These are phyloP conservation scores for Chiloscyllium plagiosum DNA, from an alignment of 2,113 vertebrate genomes.

Conservation along the genomic window DNA sequence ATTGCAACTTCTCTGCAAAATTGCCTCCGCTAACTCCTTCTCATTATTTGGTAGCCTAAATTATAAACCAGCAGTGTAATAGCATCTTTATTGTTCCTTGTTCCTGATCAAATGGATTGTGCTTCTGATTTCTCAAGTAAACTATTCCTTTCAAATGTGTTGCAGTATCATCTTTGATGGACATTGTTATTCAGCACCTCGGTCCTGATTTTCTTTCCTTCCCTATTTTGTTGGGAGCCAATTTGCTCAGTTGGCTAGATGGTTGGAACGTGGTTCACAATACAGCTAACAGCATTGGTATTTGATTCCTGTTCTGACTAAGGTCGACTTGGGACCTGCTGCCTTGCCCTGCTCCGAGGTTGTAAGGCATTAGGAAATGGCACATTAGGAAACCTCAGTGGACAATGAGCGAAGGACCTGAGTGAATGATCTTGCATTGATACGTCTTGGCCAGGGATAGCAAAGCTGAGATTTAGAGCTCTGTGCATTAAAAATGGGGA, in stretches of 20 bases:
- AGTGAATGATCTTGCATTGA: background rate
- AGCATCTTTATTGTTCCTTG: background rate
- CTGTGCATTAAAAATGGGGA: too few species aligned
- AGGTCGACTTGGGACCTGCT: background rate
- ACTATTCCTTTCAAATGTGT: background rate
- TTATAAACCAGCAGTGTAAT: background rate
- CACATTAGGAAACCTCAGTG: background rate
- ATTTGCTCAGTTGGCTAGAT: background rate
- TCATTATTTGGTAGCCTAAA: background rate
- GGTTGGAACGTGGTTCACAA: background rate
- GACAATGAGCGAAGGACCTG: background rate
- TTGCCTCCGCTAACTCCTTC: background rate
- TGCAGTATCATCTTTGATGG: background rate
- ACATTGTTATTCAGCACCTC: too few species aligned
- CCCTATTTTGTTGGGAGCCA: background rate
- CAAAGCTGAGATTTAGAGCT: too few species aligned
- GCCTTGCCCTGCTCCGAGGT: background rate
- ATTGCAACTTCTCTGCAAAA: background rate
- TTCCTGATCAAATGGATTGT: background rate
- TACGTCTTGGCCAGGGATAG: background rate
- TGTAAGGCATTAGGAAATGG: background rate
- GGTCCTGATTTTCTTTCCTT: background rate
- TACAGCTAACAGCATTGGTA: background rate
- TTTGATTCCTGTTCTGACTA: background rate
- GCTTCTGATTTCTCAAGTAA: background rate